Percentiles rank a stretch among this genome's conserved stretches.
phyloP scores from a whole-genome alignment of 1,140 invertebrate genomes.

The Littorina saxatilis region DNA sequence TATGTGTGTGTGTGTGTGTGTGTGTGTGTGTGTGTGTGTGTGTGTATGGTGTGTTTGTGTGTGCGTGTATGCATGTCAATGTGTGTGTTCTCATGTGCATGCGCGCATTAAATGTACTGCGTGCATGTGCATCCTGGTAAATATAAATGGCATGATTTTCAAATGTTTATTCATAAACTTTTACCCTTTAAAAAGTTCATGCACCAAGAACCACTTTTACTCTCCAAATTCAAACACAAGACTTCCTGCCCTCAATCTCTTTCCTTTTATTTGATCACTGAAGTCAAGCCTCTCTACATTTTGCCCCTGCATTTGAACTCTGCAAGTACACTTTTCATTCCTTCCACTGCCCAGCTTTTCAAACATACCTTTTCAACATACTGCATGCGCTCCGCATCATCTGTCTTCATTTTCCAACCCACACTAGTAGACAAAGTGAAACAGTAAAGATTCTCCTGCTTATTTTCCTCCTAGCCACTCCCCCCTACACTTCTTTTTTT shows the following conservation, averaged over 20 bases:
- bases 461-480: background rate
- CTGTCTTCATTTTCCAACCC: background rate
- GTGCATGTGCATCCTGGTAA: background rate
- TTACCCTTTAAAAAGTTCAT: background rate
- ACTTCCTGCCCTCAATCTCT: background rate
- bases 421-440: too few relatives aligned
- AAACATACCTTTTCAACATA: background rate
- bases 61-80: too few relatives aligned
- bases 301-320: too few relatives aligned
- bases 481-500: background rate
- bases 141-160: too few relatives aligned
- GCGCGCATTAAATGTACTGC: background rate
- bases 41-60: too few relatives aligned
- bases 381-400: background rate
- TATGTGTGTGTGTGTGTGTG: background rate
- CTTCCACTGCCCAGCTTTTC: too few relatives aligned
- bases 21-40: slow-evolving; percentile 1
- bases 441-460: background rate
- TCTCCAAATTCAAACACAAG: background rate
- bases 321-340: background rate
- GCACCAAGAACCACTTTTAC: background rate
- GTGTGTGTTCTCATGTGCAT: background rate
- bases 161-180: background rate
- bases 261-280: background rate
- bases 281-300: background rate